phyloP scores from a whole-genome alignment of 1,140 invertebrate genomes.

The Tribolium madens region DNA sequence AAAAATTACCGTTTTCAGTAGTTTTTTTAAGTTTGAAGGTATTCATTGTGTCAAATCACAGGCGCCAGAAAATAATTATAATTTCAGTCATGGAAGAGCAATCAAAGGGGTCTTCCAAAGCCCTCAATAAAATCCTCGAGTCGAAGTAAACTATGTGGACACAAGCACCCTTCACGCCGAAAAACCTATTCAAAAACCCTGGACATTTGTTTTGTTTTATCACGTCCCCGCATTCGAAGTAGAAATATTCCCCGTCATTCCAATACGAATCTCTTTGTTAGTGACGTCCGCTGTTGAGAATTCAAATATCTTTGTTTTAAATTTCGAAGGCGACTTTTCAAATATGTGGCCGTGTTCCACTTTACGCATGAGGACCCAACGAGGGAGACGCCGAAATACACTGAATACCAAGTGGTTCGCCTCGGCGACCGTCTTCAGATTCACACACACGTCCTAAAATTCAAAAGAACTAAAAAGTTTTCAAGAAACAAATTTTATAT shows the following conservation, averaged over 20 bases:
- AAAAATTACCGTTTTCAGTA: no score
- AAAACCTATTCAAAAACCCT: slow-evolving; percentile 57
- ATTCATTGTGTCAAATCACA: neutral
- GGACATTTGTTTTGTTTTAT: slow-evolving; percentile 61
- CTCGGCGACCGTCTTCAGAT: slow-evolving; percentile 32
- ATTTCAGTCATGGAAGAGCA: neutral
- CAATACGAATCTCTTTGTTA: slow-evolving; percentile 48
- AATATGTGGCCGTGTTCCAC: slow-evolving; percentile 50
- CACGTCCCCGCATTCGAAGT: slow-evolving; percentile 59
- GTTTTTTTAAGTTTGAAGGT: no score
- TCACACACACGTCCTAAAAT: slow-evolving; percentile 7
- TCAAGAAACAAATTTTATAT: neutral
- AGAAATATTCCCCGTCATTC: slow-evolving; percentile 51
- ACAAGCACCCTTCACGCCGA: slow-evolving; percentile 50
- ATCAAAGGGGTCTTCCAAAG: neutral
- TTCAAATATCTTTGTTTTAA: slow-evolving; percentile 57
- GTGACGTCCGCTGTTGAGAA: slow-evolving; percentile 49
- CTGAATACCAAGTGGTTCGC: slow-evolving; percentile 49
- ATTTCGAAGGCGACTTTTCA: slow-evolving; percentile 52
- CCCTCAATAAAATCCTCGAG: slow-evolving; percentile 6
- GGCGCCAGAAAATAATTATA: slow-evolving; percentile 23
- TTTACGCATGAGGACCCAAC: slow-evolving; percentile 41
- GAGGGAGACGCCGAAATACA: slow-evolving; percentile 26
- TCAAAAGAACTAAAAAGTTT: slow-evolving; percentile 6
- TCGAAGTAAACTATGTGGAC: slow-evolving; percentile 42